phyloP scores from a whole-genome alignment of 2,797 vertebrate genomes.

The Coracias cyanogaster region DNA sequence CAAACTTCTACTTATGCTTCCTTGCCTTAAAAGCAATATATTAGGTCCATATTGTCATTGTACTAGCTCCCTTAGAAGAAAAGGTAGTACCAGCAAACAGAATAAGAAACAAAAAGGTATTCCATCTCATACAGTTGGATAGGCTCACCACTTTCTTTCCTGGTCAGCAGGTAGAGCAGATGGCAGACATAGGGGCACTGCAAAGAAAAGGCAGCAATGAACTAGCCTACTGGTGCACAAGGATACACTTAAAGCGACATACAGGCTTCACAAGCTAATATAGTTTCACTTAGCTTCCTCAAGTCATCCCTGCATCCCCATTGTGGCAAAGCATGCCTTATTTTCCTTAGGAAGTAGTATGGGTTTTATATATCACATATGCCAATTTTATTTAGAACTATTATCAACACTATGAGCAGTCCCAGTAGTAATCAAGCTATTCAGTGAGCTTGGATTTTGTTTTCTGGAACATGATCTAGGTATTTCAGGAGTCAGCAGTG shows the following conservation, averaged over 20 bases:
- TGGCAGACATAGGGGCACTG: conserved; percentile 94
- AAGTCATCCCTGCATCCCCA: background rate
- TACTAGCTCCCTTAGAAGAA: background rate
- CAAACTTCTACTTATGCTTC: background rate
- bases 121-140: background rate
- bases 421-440: background rate
- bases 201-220: conserved; percentile 59
- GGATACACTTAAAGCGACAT: background rate
- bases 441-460: background rate
- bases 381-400: background rate
- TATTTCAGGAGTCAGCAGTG: background rate
- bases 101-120: background rate
- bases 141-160: conserved; percentile 88
- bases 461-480: background rate
- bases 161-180: conserved; percentile 92
- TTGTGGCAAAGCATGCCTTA: background rate
- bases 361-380: background rate
- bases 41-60: background rate
- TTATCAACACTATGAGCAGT: background rate
- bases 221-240: background rate
- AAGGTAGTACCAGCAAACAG: background rate
- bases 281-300: background rate
- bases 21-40: background rate
- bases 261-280: background rate
- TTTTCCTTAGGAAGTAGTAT: background rate